Conservation (phyloP, 37 sponge, comb jelly and placozoan species). For the Diacarnus erythraeanus region DNA sequence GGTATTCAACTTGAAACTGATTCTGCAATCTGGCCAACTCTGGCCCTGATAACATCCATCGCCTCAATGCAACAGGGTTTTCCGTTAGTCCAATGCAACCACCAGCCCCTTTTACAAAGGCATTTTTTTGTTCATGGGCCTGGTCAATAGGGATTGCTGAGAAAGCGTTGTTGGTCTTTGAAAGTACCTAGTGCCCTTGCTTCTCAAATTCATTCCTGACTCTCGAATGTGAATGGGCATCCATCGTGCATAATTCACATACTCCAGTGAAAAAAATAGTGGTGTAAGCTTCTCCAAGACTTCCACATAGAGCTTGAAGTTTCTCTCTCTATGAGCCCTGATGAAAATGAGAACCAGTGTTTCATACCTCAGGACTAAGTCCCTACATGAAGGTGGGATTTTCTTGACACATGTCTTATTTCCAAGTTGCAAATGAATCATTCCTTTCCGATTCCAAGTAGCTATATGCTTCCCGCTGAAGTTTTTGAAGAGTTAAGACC, state of each 20-base stretch:
- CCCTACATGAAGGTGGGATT: slow-evolving; percentile 33
- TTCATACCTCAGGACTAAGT: neutral
- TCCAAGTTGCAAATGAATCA: no score
- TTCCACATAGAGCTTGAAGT: slow-evolving; percentile 17
- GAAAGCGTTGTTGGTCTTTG: no score
- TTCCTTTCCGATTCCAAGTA: neutral
- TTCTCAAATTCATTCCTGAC: no score
- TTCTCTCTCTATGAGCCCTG: neutral
- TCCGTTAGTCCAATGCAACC: no score
- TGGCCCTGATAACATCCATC: no score
- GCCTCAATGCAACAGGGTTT: no score
- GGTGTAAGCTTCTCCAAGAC: neutral
- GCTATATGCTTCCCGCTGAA: slow-evolving; percentile 23
- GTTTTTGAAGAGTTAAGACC: slow-evolving; percentile 22
- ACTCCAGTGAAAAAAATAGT: slow-evolving; percentile 23
- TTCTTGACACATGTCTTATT: slow-evolving; percentile 7
- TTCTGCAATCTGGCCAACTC: no score
- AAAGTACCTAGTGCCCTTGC: no score
- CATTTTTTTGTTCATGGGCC: no score
- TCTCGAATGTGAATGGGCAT: slow-evolving; percentile 35
- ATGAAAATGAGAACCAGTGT: neutral
- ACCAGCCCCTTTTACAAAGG: no score
- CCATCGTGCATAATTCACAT: slow-evolving; percentile 28
- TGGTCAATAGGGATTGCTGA: no score
- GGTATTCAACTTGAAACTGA: no score